A percentile compares a stretch with the other conserved stretches of the same genome.
phyloP scores from a whole-genome alignment of 30 jellyfish, hydroid and myxozoan species.

The Chrysaora quinquecirrha region DNA sequence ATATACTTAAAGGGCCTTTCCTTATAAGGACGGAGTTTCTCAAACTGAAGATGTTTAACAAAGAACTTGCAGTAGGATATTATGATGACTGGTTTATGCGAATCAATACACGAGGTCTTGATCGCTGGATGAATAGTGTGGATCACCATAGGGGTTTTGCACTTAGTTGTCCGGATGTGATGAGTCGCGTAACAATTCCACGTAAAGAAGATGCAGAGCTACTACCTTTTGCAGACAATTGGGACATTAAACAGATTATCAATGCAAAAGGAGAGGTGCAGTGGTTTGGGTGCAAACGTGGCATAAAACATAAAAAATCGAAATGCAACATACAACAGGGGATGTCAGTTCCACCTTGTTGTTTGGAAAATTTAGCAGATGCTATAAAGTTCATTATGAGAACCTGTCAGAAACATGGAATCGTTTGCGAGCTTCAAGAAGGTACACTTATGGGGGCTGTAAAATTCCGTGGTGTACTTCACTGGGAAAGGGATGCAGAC shows the following conservation, averaged over 20 bases:
- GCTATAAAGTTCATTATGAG: constrained; percentile 70
- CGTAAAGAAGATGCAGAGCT: background rate
- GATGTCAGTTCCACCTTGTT: constrained; percentile 97
- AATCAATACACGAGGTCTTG: no score
- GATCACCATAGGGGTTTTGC: no score
- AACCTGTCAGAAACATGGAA: constrained; percentile 27
- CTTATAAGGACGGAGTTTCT: no score
- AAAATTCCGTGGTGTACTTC: constrained; percentile 69
- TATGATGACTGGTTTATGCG: no score
- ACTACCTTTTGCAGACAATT: constrained; percentile 35
- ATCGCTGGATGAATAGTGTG: no score
- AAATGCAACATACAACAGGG: constrained; percentile 78
- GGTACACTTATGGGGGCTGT: constrained; percentile 93
- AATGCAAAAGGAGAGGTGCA: constrained; percentile 8
- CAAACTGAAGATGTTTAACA: no score
- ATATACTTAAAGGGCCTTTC: no score
- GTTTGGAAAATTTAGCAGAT: constrained; percentile 73
- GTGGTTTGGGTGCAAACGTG: constrained; percentile 89
- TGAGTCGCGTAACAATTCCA: constrained; percentile 24
- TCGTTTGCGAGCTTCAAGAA: constrained; percentile 78
- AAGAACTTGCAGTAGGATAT: constrained; percentile 37
- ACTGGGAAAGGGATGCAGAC: constrained; percentile 98
- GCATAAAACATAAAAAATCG: background rate
- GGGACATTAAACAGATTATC: constrained; percentile 84
- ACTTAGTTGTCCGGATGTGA: constrained; percentile 95